Conservation (phyloP, 2,888 invertebrate species). For the Rhagonycha fulva region DNA sequence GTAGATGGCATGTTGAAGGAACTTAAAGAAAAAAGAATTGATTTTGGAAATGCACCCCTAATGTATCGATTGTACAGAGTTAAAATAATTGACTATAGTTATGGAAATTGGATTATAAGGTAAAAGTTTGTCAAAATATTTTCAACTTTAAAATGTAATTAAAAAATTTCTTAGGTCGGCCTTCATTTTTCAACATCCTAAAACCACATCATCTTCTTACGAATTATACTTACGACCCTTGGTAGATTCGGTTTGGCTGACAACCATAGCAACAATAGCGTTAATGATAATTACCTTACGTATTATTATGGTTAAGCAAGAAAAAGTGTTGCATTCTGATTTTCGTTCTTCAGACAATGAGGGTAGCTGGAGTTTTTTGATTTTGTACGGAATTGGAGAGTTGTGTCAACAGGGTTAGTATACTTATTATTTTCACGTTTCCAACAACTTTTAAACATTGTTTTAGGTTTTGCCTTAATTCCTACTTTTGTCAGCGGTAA, state of each 20-base stretch:
- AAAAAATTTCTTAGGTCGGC: constrained; percentile 57
- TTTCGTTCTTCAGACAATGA: constrained; percentile 42
- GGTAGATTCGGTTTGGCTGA: constrained; percentile 61
- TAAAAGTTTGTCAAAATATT: constrained; percentile 36
- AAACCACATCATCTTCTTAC: constrained; percentile 61
- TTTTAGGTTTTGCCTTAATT: constrained; percentile 7
- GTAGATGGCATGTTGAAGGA: constrained; percentile 69
- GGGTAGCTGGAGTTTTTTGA: constrained; percentile 55
- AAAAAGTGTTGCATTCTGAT: constrained; percentile 6
- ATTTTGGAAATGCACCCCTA: constrained; percentile 70
- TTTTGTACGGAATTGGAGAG: constrained; percentile 52
- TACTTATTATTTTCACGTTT: background rate
- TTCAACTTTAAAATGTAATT: background rate
- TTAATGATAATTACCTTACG: constrained; percentile 42
- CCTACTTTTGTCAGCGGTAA: constrained; percentile 42
- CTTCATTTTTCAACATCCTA: constrained; percentile 72
- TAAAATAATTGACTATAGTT: constrained; percentile 55
- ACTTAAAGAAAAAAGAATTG: constrained; percentile 61
- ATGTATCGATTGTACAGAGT: constrained; percentile 67
- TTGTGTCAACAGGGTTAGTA: constrained; percentile 49
- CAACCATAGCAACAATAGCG: constrained; percentile 42
- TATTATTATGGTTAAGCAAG: constrained; percentile 39
- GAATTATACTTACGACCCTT: constrained; percentile 69
- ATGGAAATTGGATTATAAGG: constrained; percentile 66
- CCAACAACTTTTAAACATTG: background rate